Evolutionary conservation across 2,888 invertebrate genomes (phyloP).

Genomic region (Desoria tigrina): DNA sequence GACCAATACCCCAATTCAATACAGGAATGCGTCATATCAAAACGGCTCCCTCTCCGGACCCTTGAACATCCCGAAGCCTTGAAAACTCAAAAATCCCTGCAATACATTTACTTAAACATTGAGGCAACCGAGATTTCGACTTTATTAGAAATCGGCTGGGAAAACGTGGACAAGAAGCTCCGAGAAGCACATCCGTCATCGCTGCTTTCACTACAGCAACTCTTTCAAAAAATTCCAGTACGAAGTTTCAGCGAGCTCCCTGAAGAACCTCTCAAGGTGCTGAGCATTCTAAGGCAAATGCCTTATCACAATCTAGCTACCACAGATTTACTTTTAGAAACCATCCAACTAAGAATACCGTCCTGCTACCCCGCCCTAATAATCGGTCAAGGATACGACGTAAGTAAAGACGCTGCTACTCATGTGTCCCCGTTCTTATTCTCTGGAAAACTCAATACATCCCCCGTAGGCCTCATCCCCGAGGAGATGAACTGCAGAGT

Average conservation of each 20-base stretch:
- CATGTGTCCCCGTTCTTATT: slow-evolving; percentile 39
- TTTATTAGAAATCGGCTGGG: slow-evolving; percentile 45
- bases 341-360: slow-evolving; percentile 39
- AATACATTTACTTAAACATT: slow-evolving; percentile 34
- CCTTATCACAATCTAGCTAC: slow-evolving; percentile 40
- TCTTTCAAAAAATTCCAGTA: slow-evolving; percentile 37
- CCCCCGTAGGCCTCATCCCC: slow-evolving; percentile 38
- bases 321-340: slow-evolving; percentile 42
- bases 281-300: slow-evolving; percentile 34
- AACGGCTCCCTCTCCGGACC: slow-evolving; percentile 24
- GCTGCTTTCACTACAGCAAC: slow-evolving; percentile 33
- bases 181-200: slow-evolving; percentile 33
- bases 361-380: slow-evolving; percentile 32
- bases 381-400: slow-evolving; percentile 42
- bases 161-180: slow-evolving; percentile 31
- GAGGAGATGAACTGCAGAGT: slow-evolving; percentile 40
- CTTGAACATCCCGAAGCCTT: slow-evolving; percentile 22
- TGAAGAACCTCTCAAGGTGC: slow-evolving; percentile 24
- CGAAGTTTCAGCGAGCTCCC: slow-evolving; percentile 35
- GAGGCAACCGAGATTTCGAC: slow-evolving; percentile 40
- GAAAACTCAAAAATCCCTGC: slow-evolving; percentile 31
- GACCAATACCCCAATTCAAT: slow-evolving; percentile 41
- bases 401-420: slow-evolving; percentile 34
- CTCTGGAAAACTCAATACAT: slow-evolving; percentile 25
- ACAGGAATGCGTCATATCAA: slow-evolving; percentile 29